A percentile compares a stretch with the other conserved stretches of the same genome.
phyloP scores from a whole-genome alignment of 35 echinoderm and acorn worm species.

The Strongylocentrotus purpuratus region DNA sequence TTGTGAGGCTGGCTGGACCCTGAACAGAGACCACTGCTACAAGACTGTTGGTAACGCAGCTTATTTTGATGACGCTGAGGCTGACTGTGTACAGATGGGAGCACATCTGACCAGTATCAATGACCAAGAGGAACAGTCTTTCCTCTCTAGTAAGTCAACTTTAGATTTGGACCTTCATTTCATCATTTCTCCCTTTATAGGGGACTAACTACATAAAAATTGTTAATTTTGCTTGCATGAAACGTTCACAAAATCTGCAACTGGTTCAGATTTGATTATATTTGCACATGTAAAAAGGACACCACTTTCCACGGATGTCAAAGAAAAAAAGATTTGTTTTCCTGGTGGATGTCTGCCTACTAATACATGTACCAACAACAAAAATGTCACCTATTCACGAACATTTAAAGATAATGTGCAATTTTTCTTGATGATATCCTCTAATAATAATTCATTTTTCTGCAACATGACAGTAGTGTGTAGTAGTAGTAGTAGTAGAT shows the following conservation, averaged over 20 bases:
- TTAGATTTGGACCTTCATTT: neutral
- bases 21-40: constrained; percentile 85
- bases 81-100: constrained; percentile 50
- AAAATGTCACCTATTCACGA: too few species aligned
- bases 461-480: neutral
- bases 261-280: too few species aligned
- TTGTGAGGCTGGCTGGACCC: constrained; percentile 84
- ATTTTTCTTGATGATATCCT: too few species aligned
- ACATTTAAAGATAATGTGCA: too few species aligned
- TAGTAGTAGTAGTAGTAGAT: too few species aligned
- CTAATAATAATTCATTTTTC: neutral
- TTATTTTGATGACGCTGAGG: constrained; percentile 65
- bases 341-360: too few species aligned
- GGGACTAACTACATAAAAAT: neutral
- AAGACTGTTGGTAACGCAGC: constrained; percentile 44
- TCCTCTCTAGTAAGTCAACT: constrained; percentile 74
- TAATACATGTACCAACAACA: too few species aligned
- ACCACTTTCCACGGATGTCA: too few species aligned
- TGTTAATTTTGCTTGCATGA: neutral
- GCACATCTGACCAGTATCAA: constrained; percentile 73
- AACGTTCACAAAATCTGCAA: neutral
- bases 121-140: constrained; percentile 84
- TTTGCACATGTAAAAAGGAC: too few species aligned
- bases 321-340: too few species aligned
- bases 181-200: neutral